A percentile compares a stretch with the other conserved stretches of the same genome.
Evolutionary conservation across 2,888 invertebrate species (phyloP).

Genomic region (Pheosia tremula): DNA sequence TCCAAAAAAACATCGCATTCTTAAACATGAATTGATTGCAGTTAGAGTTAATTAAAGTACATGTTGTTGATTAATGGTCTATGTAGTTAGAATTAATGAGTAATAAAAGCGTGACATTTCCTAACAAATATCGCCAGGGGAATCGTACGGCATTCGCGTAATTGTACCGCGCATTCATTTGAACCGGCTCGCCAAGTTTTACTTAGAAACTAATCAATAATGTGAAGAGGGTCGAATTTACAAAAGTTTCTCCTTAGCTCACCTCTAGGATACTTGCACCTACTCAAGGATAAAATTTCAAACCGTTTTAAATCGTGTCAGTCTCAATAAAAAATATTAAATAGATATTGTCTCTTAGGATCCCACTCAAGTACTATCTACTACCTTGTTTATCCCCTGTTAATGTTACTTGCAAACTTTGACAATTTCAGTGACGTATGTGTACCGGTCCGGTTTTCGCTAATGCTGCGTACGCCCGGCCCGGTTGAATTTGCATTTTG

Average conservation of each 20-base stretch:
- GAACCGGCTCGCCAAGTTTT: conserved; percentile 56
- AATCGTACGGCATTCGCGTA: conserved; percentile 25
- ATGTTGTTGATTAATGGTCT: conserved; percentile 28
- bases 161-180: conserved; percentile 34
- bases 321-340: not conserved
- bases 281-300: too few relatives aligned
- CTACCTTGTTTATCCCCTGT: conserved; percentile 67
- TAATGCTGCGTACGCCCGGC: conserved; percentile 75
- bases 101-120: conserved; percentile 25
- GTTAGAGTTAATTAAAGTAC: conserved; percentile 36
- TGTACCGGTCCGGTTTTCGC: conserved; percentile 65
- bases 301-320: too few relatives aligned
- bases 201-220: conserved; percentile 72
- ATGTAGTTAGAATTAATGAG: conserved; percentile 25
- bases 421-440: conserved; percentile 75
- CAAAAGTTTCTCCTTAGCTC: too few relatives aligned
- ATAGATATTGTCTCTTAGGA: not conserved
- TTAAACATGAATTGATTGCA: conserved; percentile 22
- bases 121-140: conserved; percentile 36
- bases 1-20: not conserved
- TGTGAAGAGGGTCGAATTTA: conserved; percentile 41
- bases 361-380: not conserved
- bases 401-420: conserved; percentile 73
- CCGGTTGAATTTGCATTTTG: conserved; percentile 82
- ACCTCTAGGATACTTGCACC: too few relatives aligned